Base-by-base conservation (phyloP, 2,113 vertebrate species). In the Balaeniceps rex region DNA sequence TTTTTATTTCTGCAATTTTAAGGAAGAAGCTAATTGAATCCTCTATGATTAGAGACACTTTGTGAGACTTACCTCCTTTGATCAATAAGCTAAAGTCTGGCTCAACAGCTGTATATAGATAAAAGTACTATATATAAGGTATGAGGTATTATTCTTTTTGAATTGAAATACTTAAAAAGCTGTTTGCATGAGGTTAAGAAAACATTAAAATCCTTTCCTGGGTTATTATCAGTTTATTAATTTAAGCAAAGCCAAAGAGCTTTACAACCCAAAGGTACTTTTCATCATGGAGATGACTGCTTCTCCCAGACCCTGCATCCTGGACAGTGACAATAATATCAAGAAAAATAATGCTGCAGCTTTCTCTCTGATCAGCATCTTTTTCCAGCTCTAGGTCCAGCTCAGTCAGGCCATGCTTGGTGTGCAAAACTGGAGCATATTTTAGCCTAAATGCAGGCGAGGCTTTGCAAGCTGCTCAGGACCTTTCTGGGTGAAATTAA, bases 191-290 rank as follows among this genome's bases (percentile, higher is more conserved):
- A 85, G 66, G 88, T 84, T 92, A 94, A 74, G 80, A 84, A 96
- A 95, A 89, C 91, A 92, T 87, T 68, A 72, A 91, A 95, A 94
- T 94, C 77, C 83, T 82, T 94, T 87, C 87, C 87, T 87, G 42
- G 46, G 15, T 92, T 96, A 92, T 88, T 96, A 92, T 94, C 87
- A 93, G 36, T 70, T 64, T 75, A 65, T 81, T 89, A 89, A 92
- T 91, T 94, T 94, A 88, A 91, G 44, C 63, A 94, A 96, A 97
- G 77, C 74, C 83, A n/a, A 95, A 89, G 70, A 89, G 80, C 51
- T 94, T 97, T 94, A 76, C 80, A 93, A 94, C 82, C 36, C 18
- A 65, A 92, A 72, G 54, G 77, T 82, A 60, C 52, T 84, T 55
- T 94, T 95, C 74, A 79, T 77, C 49, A 54, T 38, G 58, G 88